phyloP scores from a whole-genome alignment of 2,888 invertebrate genomes.

The Carcina quercana region DNA sequence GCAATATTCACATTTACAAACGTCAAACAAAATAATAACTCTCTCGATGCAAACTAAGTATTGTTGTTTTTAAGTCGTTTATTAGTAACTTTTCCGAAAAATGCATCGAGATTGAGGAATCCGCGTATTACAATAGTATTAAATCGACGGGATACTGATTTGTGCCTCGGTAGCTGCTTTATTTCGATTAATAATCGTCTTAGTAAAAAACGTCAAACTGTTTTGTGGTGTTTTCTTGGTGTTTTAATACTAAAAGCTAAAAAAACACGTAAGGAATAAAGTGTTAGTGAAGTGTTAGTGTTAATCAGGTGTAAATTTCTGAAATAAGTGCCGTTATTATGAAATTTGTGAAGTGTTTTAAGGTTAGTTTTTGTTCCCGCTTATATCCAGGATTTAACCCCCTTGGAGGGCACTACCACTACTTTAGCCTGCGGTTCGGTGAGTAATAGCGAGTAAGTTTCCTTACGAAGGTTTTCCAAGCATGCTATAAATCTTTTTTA shows the following conservation, averaged over 20 bases:
- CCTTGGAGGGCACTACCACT: conserved; percentile 27
- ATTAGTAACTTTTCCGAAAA: conserved; percentile 21
- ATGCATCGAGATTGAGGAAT: conserved; percentile 50
- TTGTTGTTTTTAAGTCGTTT: conserved; percentile 46
- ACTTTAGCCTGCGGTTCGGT: conserved; percentile 56
- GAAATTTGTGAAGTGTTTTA: conserved; percentile 32
- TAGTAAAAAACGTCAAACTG: conserved; percentile 51
- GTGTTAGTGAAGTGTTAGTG: conserved; percentile 12
- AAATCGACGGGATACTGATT: too few relatives aligned
- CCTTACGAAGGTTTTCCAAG: conserved; percentile 46
- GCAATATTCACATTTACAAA: too few relatives aligned
- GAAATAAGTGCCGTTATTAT: conserved; percentile 16
- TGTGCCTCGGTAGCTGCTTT: too few relatives aligned
- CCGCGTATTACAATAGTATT: too few relatives aligned
- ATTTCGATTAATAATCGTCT: conserved; percentile 29
- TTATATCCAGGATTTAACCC: conserved; percentile 31
- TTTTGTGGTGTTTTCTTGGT: conserved; percentile 51
- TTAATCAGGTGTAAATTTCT: conserved; percentile 10
- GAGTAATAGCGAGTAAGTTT: conserved; percentile 65
- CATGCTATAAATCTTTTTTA: not conserved
- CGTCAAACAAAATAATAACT: conserved; percentile 42
- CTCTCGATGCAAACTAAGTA: conserved; percentile 61
- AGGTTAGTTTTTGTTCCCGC: conserved; percentile 71
- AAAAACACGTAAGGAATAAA: too few relatives aligned
- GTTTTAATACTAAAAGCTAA: too few relatives aligned